Evolutionary conservation across 2,113 vertebrate species (phyloP), one percentile per base, ranked within the genome.

Genomic region (Scalopus aquaticus): DNA sequence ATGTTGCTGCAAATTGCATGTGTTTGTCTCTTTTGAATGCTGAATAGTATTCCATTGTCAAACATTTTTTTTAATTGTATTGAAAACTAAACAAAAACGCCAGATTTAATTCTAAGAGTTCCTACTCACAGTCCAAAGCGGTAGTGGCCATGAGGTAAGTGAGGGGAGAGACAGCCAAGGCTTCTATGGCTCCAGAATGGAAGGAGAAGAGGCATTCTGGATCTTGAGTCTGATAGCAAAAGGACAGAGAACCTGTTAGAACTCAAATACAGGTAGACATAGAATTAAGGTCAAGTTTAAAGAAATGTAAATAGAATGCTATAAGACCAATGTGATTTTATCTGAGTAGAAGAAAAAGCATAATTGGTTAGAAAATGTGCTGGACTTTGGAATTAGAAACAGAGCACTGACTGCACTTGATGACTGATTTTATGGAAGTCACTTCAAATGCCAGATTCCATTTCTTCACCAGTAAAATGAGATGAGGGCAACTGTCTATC

Each of bases 81-180:
- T 69, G 62, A 69, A 96, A 88, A 73, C n/a, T 35, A 83, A 81
- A 77, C 20, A 69, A 62, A 44, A 82, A 76, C 3, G 10, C 1
- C 24, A 60, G 15, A 16, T 44, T 4, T 37, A n/a, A 46, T 88
- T 60, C 88, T 12, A 74, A 46, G 5, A 62, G 85, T 22, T 64
- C 0, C 46, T 73, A 97, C 99, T 98, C 98, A 99, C 99, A 85
- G 96, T 99, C 99, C 60, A 98, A 97, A 60, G 99, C 87, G 0
- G 99, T 99, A 0, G 99, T 99, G 82, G 98, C 99, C 99, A 99
- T 98, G 74, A 99, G 98, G 39, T 99, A 98, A 5, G 99, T 99
- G n/a, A 97, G 35, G n/a, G 98, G 98, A 28, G 99, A 99, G 12
- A 99, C 97, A 16, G 98, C 97, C 85, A 99, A 22, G 3, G 98